Evolutionary conservation across 1,140 invertebrate genomes (phyloP).

Genomic region (Cyclina sinensis): DNA sequence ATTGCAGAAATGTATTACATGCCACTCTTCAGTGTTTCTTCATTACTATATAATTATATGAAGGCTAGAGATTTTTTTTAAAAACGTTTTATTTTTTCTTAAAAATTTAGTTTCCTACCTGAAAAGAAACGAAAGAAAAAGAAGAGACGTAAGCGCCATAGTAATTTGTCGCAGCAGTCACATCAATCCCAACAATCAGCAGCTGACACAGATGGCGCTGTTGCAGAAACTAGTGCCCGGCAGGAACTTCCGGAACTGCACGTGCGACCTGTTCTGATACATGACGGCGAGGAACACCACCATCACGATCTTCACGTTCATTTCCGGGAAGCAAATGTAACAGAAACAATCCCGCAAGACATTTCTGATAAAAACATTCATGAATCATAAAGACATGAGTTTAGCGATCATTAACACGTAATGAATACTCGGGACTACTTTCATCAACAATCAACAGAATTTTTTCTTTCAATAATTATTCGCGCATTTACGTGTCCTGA

Average conservation of each 20-base stretch:
- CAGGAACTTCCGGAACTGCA: slow-evolving; percentile 55
- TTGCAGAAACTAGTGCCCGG: background rate
- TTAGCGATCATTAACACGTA: too few species aligned
- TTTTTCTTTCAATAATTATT: too few species aligned
- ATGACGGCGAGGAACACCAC: slow-evolving; percentile 18
- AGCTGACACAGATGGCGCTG: background rate
- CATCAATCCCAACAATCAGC: background rate
- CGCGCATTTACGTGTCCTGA: too few species aligned
- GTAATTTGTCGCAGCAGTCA: background rate
- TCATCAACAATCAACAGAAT: too few species aligned
- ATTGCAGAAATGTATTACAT: too few species aligned
- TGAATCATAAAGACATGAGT: too few species aligned
- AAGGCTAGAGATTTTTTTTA: background rate
- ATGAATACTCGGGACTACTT: too few species aligned
- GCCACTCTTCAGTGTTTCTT: too few species aligned
- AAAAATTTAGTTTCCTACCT: slow-evolving; percentile 25
- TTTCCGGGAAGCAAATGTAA: slow-evolving; percentile 11
- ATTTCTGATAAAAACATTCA: too few species aligned
- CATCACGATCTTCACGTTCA: slow-evolving; percentile 57
- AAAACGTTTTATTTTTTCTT: background rate
- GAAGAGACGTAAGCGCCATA: slow-evolving; percentile 27
- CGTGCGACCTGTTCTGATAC: slow-evolving; percentile 25
- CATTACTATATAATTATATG: background rate
- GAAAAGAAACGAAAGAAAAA: slow-evolving; percentile 52
- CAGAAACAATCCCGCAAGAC: too few species aligned